Conservation (phyloP, 2,113 vertebrate genomes). For the Columba janthina region DNA sequence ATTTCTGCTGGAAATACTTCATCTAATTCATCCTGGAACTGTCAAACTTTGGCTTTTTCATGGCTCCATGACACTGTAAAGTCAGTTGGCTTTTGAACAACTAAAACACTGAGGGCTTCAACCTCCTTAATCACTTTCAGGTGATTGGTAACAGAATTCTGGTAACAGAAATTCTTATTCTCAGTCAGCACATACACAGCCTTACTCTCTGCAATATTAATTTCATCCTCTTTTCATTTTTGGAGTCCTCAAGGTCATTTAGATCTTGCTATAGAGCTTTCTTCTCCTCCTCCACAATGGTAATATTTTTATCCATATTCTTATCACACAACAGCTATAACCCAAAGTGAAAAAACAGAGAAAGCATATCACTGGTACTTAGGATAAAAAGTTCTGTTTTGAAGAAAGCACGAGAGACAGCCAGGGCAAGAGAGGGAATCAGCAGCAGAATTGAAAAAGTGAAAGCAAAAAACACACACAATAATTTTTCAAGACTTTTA, state of each 20-base stretch:
- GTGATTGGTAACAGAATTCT: background rate
- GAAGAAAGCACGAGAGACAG: background rate
- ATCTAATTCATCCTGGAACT: background rate
- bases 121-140: background rate
- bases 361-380: background rate
- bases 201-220: background rate
- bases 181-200: background rate
- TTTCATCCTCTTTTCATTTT: background rate
- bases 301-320: background rate
- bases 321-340: background rate
- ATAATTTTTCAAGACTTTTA: background rate
- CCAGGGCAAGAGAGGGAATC: background rate
- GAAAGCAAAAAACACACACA: background rate
- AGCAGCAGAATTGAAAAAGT: background rate
- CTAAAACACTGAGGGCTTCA: background rate
- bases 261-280: background rate
- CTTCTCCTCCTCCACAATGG: background rate
- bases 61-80: background rate
- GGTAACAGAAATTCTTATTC: background rate
- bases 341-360: background rate
- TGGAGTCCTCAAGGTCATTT: background rate
- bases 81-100: background rate
- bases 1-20: background rate
- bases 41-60: background rate
- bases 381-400: background rate